Base-by-base conservation (phyloP, 2,797 vertebrate genomes). In the Acomys russatus region DNA sequence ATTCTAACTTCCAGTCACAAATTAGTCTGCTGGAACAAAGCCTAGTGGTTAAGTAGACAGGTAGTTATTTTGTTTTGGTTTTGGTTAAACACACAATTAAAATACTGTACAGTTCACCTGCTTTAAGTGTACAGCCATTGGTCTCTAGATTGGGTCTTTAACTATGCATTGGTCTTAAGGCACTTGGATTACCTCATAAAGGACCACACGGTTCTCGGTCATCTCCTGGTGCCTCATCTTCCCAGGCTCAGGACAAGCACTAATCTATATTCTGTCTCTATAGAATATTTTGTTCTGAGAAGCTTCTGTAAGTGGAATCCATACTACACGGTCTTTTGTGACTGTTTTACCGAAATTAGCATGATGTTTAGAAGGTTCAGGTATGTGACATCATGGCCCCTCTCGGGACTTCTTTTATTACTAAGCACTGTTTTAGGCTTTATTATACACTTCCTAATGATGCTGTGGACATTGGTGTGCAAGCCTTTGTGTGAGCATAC, bases 221-320 rank as follows among this genome's bases (percentile, higher is more conserved):
- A 79, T n/a, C 17, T 59, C 73, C 49, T n/a, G 66, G 11, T 82
- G 1, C 11, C 28, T 49, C 0, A 23, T 79, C 17, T 25, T 23
- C 44, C 70, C 35, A 73, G 22, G n/a, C 70, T 68, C 15, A 3
- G 44, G 23, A 33, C 8, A 94, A 88, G 17, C 35, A 59, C 59
- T 76, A 35, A 59, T 33, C 64, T 3, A 17, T 33, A 44, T 90
- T 92, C 56, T 76, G 9, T 84, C 73, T 68, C 54, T 61, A 3
- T 73, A 76, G n/a, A 89, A 23, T 44, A 90, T 86, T 73, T 94
- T 94, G 56, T 92, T 95, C 77, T 95, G 88, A 20, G 30, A 30
- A 79, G 4, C 80, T 79, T 91, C 33, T 44, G 6, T 51, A 85
- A 84, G 44, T 64, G 66, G 63, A 61, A 63, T 79, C 73, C 49